Conservation (phyloP, 2,888 invertebrate genomes). For the Apodemia mormo region DNA sequence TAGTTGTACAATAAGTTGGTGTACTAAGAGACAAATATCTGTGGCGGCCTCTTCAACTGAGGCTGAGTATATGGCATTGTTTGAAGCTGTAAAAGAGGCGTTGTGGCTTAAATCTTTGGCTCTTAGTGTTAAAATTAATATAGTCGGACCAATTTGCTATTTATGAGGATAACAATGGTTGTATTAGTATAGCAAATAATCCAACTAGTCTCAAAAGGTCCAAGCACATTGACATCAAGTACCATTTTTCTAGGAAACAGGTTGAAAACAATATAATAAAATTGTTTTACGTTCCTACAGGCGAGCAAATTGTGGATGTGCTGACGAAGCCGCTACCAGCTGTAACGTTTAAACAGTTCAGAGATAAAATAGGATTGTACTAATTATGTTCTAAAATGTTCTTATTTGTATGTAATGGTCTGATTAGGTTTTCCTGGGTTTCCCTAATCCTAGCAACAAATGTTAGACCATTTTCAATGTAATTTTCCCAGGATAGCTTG, state of each 20-base stretch:
- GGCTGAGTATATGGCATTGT: slow-evolving; percentile 36
- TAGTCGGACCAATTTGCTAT: slow-evolving; percentile 19
- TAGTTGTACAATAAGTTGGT: too few species aligned
- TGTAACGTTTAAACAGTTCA: slow-evolving; percentile 14
- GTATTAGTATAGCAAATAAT: slow-evolving; percentile 46
- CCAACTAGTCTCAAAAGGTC: slow-evolving; percentile 39
- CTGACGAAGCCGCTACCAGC: slow-evolving; percentile 26
- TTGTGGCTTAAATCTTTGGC: slow-evolving; percentile 45
- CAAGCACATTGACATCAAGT: slow-evolving; percentile 48
- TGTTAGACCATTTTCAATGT: too few species aligned
- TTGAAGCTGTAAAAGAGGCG: slow-evolving; percentile 43
- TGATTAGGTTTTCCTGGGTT: slow-evolving; percentile 25
- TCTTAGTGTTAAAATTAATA: not conserved
- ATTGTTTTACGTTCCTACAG: slow-evolving; percentile 37
- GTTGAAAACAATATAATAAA: slow-evolving; percentile 35
- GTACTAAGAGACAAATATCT: too few species aligned
- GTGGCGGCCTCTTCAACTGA: slow-evolving; percentile 23
- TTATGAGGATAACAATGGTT: slow-evolving; percentile 35
- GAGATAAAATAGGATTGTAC: slow-evolving; percentile 17
- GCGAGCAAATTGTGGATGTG: slow-evolving; percentile 31
- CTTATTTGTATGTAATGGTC: not conserved
- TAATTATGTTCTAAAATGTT: not conserved
- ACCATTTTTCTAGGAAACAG: slow-evolving; percentile 34
- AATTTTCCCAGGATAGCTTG: too few species aligned
- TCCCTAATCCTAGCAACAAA: slow-evolving; percentile 18